Evolutionary conservation across 2,113 vertebrate genomes (phyloP).

Genomic region (Trichechus manatus): DNA sequence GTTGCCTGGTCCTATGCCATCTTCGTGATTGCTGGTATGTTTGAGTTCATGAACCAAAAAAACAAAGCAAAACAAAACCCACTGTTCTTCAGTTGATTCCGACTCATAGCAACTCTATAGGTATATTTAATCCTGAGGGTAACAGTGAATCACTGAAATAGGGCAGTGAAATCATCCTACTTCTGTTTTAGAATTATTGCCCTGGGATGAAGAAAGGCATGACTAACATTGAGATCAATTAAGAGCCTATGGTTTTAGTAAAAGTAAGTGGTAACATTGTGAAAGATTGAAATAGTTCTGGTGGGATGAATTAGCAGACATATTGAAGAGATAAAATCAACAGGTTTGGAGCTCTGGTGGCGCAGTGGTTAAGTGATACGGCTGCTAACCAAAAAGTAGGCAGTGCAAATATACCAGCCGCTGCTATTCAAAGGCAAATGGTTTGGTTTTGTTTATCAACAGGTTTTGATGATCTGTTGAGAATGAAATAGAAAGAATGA

Average conservation of each 20-base stretch:
- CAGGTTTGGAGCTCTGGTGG: too few relatives aligned
- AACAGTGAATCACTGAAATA: not conserved
- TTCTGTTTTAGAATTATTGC: not conserved
- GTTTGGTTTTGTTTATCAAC: not conserved
- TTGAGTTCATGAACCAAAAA: not conserved
- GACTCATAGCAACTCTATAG: not conserved
- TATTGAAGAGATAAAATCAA: not conserved
- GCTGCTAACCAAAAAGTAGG: too few relatives aligned
- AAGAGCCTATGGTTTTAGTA: not conserved
- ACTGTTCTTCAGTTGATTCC: too few relatives aligned
- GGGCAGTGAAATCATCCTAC: not conserved
- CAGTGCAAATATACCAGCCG: too few relatives aligned
- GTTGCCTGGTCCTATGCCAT: not conserved
- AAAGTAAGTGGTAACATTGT: not conserved
- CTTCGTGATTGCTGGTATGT: not conserved
- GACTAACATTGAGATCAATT: not conserved
- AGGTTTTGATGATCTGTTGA: not conserved
- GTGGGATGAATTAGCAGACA: not conserved
- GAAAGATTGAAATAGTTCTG: not conserved
- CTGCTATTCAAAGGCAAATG: too few relatives aligned
- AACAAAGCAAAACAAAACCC: too few relatives aligned
- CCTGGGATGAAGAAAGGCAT: not conserved
- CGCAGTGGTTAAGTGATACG: too few relatives aligned
- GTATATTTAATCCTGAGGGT: not conserved
- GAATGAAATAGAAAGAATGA: not conserved